These are phyloP conservation scores for Pteria penguin DNA, from an alignment of 2,888 invertebrate genomes.

Conservation along the genomic window DNA sequence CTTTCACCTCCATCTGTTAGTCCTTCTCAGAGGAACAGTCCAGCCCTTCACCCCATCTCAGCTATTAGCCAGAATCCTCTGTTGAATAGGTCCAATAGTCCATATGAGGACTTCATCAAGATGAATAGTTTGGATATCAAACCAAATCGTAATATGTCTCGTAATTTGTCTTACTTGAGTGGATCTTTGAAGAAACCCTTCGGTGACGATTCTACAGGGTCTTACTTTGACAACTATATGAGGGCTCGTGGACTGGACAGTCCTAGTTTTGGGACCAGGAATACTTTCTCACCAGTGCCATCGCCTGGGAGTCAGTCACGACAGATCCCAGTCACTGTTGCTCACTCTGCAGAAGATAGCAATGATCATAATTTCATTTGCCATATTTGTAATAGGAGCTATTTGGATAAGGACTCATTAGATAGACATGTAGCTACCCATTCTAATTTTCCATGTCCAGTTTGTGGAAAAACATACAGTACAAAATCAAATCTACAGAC, in stretches of 20 bases:
- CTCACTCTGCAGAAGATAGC: constrained; percentile 21
- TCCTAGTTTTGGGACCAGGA: constrained; percentile 25
- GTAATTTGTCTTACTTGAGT: constrained; percentile 7
- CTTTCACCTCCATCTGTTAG: neutral
- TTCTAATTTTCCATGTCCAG: constrained; percentile 51
- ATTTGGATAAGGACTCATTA: constrained; percentile 48
- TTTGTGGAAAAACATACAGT: constrained; percentile 54
- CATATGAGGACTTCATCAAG: constrained; percentile 22
- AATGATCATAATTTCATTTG: constrained; percentile 44
- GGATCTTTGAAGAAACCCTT: neutral
- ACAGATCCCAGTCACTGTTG: constrained; percentile 30
- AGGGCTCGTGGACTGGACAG: constrained; percentile 37
- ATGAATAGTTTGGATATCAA: constrained; percentile 17
- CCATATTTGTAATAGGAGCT: constrained; percentile 52
- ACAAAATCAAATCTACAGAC: constrained; percentile 59
- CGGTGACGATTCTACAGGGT: constrained; percentile 12
- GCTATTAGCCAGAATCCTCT: neutral
- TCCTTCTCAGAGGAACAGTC: too few relatives aligned
- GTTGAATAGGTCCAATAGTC: constrained; percentile 10
- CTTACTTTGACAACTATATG: constrained; percentile 41
- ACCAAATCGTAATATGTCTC: too few relatives aligned
- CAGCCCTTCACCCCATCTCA: neutral
- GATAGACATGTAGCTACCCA: constrained; percentile 56
- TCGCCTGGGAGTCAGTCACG: constrained; percentile 11
- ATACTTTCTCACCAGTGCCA: neutral